phyloP scores from a whole-genome alignment of 1,140 invertebrate species.

The Sinonovacula constricta region DNA sequence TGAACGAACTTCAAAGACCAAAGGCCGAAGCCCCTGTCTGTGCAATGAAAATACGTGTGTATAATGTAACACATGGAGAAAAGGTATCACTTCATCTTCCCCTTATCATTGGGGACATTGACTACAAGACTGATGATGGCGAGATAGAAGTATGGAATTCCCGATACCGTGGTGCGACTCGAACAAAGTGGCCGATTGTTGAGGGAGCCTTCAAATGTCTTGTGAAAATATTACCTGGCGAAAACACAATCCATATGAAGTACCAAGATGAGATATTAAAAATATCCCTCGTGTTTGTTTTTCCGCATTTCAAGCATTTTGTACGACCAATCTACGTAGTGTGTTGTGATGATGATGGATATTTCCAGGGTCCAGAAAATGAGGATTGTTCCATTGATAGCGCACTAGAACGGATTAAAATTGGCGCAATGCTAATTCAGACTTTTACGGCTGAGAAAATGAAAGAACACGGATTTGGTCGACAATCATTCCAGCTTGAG shows the following conservation, averaged over 20 bases:
- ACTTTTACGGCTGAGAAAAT: slow-evolving; percentile 92
- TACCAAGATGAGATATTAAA: slow-evolving; percentile 63
- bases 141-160: slow-evolving; percentile 63
- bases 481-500: slow-evolving; percentile 89
- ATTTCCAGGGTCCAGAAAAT: slow-evolving; percentile 87
- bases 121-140: slow-evolving; percentile 61
- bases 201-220: slow-evolving; percentile 75
- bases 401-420: slow-evolving; percentile 87
- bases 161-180: slow-evolving; percentile 23
- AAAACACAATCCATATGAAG: slow-evolving; percentile 70
- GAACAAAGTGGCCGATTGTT: slow-evolving; percentile 71
- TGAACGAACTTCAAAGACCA: neutral
- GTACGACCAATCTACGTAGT: slow-evolving; percentile 79
- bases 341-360: slow-evolving; percentile 83
- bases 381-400: slow-evolving; percentile 85
- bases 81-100: slow-evolving; percentile 68
- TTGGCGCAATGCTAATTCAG: slow-evolving; percentile 90
- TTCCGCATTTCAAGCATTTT: slow-evolving; percentile 68
- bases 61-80: slow-evolving; percentile 70
- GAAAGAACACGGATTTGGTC: slow-evolving; percentile 87
- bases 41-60: slow-evolving; percentile 69
- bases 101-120: slow-evolving; percentile 73
- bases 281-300: slow-evolving; percentile 63
- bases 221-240: slow-evolving; percentile 68
- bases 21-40: neutral